Percentiles rank a stretch among this genome's conserved stretches.
Evolutionary conservation across 2,888 invertebrate genomes (phyloP).

Genomic region (Ichneumon xanthorius): DNA sequence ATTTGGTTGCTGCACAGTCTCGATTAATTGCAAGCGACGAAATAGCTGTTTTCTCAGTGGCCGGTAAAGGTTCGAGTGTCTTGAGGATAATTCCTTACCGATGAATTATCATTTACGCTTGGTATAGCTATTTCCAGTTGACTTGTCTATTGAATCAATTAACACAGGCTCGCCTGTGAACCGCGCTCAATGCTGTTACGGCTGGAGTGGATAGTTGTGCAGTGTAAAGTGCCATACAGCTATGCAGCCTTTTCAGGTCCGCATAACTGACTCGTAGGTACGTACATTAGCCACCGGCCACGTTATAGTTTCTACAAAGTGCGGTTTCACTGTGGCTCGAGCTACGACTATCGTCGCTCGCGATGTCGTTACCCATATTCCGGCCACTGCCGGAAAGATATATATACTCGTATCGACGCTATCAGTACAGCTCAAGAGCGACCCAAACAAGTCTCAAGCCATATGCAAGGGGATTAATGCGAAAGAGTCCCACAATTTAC

Average conservation of each 20-base stretch:
- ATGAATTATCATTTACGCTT: conserved; percentile 35
- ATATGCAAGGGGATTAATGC: background rate
- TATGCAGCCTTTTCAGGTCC: conserved; percentile 54
- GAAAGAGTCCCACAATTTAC: conserved; percentile 50
- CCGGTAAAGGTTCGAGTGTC: background rate
- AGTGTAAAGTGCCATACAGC: conserved; percentile 49
- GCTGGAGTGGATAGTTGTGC: conserved; percentile 47
- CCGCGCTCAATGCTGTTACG: conserved; percentile 27
- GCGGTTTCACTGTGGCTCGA: conserved; percentile 26
- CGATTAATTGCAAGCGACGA: background rate
- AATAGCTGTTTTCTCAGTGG: background rate
- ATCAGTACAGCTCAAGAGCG: background rate
- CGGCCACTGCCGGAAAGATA: conserved; percentile 20
- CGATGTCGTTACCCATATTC: conserved; percentile 13
- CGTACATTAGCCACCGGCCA: conserved; percentile 20
- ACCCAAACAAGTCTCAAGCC: background rate
- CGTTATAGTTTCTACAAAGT: conserved; percentile 24
- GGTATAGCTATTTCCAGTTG: conserved; percentile 55
- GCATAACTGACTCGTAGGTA: conserved; percentile 45
- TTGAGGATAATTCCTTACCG: conserved; percentile 14
- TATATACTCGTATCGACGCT: background rate
- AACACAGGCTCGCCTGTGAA: conserved; percentile 30
- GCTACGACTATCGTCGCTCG: background rate
- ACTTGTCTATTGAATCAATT: conserved; percentile 62
- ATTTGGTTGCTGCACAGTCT: background rate